These are phyloP conservation scores for Rattus rattus DNA, from an alignment of 2,113 vertebrate species.

Conservation along the genomic window DNA sequence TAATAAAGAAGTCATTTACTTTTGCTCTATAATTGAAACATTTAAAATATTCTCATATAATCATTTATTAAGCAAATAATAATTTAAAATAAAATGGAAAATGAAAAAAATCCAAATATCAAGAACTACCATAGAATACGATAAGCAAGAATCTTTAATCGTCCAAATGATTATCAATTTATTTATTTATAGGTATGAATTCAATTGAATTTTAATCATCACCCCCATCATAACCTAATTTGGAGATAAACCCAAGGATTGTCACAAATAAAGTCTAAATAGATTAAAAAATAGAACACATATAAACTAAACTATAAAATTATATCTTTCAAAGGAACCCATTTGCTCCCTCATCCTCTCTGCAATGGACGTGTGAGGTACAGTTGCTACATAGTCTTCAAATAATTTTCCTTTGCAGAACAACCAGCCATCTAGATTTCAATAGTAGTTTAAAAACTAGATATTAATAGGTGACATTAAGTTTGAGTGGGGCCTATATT, in stretches of 20 bases:
- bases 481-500: not conserved
- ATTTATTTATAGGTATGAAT: not conserved
- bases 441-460: not conserved
- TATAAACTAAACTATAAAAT: not conserved
- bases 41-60: not conserved
- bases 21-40: not conserved
- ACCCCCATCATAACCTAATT: not conserved
- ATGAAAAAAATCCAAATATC: not conserved
- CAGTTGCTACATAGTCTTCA: not conserved
- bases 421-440: not conserved
- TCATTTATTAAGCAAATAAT: not conserved
- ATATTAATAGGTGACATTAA: not conserved
- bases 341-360: not conserved
- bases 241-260: not conserved
- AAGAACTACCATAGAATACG: too few species aligned
- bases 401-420: not conserved
- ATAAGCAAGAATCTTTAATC: not conserved
- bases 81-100: not conserved
- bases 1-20: not conserved
- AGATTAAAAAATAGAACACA: not conserved
- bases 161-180: not conserved
- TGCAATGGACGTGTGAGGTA: rapidly evolving
- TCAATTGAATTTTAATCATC: not conserved
- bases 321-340: not conserved
- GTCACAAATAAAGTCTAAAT: not conserved